A percentile compares a stretch with the other conserved stretches of the same genome.
These are phyloP conservation scores for Chaunax sp. DNA, from an alignment of 2,797 vertebrate genomes.

Conservation along the genomic window DNA sequence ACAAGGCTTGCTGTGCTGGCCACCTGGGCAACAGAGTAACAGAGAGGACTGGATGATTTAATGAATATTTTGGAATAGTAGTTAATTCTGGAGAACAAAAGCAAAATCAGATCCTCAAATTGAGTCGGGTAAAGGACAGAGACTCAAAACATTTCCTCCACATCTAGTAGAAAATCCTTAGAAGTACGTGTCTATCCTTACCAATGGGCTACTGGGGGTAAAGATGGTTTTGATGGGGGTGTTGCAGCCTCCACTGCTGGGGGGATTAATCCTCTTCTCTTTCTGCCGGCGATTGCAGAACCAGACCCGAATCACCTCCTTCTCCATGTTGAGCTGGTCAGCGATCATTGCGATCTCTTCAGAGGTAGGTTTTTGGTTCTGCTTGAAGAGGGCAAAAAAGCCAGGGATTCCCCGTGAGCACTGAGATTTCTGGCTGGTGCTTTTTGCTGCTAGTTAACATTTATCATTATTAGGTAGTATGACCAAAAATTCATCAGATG, in stretches of 20 bases:
- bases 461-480: not conserved
- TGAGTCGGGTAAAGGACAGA: not conserved
- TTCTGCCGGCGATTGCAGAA: conserved; percentile 99
- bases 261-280: conserved; percentile 98
- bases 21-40: conserved; percentile 82
- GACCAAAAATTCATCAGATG: too few species aligned
- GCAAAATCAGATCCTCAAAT: not conserved
- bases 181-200: conserved; percentile 69
- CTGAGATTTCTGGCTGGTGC: conserved; percentile 7
- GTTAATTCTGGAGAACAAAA: not conserved
- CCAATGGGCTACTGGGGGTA: conserved; percentile 93
- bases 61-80: not conserved
- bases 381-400: conserved; percentile 84
- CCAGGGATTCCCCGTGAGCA: conserved; percentile 78
- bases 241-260: conserved; percentile 90
- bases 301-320: conserved; percentile 99
- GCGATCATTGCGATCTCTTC: conserved; percentile 99
- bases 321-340: conserved; percentile 99
- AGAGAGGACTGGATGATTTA: not conserved
- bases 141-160: not conserved
- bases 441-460: not conserved
- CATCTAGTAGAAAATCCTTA: not conserved
- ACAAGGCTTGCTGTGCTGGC: conserved; percentile 98
- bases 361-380: conserved; percentile 99
- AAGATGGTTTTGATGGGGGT: conserved; percentile 98